Evolutionary conservation across 2,888 invertebrate species (phyloP), one percentile per base, ranked within the genome.

Genomic region (Andrena bucephala): DNA sequence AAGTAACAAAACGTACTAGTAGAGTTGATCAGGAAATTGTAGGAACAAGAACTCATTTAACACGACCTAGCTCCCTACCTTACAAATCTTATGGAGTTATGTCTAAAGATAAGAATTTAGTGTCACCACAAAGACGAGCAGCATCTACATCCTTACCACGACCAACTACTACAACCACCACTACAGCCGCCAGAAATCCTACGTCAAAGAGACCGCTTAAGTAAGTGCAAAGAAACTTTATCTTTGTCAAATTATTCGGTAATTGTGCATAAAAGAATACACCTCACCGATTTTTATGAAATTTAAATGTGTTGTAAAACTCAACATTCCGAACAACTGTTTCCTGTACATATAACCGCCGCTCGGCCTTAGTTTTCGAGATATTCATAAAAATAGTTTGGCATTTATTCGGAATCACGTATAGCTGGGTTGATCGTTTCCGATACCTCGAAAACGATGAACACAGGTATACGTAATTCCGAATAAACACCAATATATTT

Each of bases 31-130:
- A 95, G 81, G 93, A 95, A 85, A 92, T 94, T 84, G 87, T 94
- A 89, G 77, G 94, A 42, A 78, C 88, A n/a, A 93, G 92, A 89
- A 90, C 93, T 54, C 95, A 93, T 94, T 94, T 94, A 16, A 93
- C 95, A 16, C 93, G 97, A 77, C 97, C 97, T 0, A 96, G 96
- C 86, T 97, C 97, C 83, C 94, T 97, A 87, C 97, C 97, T 27
- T 96, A 97, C 93, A 96, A 96, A 27, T 95, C 95, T 54, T 87
- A 91, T 31, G 91, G 91, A 2, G 78, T 92, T 29, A 77, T 89
- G n/a, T 84, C 91, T 0, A 92, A 91, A 42, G 93, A 93, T 6
- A 93, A 91, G 60, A 91, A 90, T 70, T 77, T 92, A 48, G 80
- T 92, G 24, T 92, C 94, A 24, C 95, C 95, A 2, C 95, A 95